phyloP scores from a whole-genome alignment of 2,888 invertebrate species.

The Dimorphilus gyrociliatus region DNA sequence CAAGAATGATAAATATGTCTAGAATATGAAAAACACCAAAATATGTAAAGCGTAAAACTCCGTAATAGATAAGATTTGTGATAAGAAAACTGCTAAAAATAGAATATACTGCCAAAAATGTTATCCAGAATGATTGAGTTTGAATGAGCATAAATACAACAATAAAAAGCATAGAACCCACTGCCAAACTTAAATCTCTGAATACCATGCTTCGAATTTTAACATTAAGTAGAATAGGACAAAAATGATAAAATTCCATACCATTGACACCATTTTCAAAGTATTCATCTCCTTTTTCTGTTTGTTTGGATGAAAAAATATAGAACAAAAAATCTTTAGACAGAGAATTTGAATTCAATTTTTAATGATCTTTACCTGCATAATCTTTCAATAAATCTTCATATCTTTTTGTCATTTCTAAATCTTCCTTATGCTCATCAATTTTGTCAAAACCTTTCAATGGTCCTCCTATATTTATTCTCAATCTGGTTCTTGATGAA shows the following conservation, averaged over 20 bases:
- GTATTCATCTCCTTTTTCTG: too few relatives aligned
- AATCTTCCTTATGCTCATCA: too few relatives aligned
- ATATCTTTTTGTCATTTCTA: too few relatives aligned
- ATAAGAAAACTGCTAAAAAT: constrained; percentile 10
- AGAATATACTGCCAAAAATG: constrained; percentile 8
- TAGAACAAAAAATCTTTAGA: too few relatives aligned
- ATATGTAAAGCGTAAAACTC: constrained; percentile 4
- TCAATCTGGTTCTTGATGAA: too few relatives aligned
- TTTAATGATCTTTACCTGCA: too few relatives aligned
- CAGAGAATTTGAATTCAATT: too few relatives aligned
- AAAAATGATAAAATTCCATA: constrained; percentile 7
- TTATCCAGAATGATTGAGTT: constrained; percentile 12
- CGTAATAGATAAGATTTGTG: constrained; percentile 13
- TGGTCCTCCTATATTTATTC: too few relatives aligned
- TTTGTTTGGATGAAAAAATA: too few relatives aligned
- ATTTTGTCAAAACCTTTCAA: too few relatives aligned
- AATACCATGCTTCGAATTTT: constrained; percentile 7
- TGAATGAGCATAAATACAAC: constrained; percentile 12
- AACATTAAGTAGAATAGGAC: constrained; percentile 1
- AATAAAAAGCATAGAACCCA: constrained; percentile 14
- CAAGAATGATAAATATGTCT: constrained; percentile 29
- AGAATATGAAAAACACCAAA: constrained; percentile 32
- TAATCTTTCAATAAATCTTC: too few relatives aligned
- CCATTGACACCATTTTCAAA: constrained; percentile 5
- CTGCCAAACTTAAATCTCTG: constrained; percentile 10